Conservation (phyloP, 2,888 invertebrate genomes). For the Pasiphila rectangulata region DNA sequence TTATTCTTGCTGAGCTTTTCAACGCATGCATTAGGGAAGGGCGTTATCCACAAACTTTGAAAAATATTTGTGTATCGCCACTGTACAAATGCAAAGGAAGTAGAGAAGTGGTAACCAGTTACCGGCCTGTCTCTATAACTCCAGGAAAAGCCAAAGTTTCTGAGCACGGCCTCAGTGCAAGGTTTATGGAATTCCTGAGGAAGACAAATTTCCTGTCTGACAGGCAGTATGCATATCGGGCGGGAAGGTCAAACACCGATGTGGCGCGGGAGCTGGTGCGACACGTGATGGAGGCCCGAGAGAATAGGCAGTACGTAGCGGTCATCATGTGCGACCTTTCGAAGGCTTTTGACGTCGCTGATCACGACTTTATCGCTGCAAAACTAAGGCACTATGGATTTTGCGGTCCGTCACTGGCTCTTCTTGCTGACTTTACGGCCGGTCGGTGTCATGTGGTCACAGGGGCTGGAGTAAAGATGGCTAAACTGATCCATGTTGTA, state of each 20-base stretch:
- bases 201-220: neutral
- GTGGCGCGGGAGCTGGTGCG: too few species aligned
- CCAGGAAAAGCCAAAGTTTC: conserved; percentile 3
- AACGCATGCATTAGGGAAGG: neutral
- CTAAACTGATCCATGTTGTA: neutral
- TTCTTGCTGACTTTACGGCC: too few species aligned
- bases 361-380: too few species aligned
- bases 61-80: neutral
- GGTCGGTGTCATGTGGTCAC: neutral
- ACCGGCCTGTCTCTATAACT: conserved; percentile 7
- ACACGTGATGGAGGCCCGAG: too few species aligned
- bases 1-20: too few species aligned
- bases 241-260: too few species aligned
- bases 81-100: conserved; percentile 5
- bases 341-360: too few species aligned
- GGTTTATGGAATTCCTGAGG: neutral
- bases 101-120: neutral
- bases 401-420: too few species aligned
- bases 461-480: neutral
- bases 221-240: too few species aligned
- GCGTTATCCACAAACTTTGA: neutral
- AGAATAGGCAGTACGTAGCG: too few species aligned
- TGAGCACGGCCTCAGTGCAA: conserved; percentile 2
- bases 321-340: too few species aligned
- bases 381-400: too few species aligned